Conservation (phyloP, 2,888 invertebrate genomes). For the Drosophila nigricruria region DNA sequence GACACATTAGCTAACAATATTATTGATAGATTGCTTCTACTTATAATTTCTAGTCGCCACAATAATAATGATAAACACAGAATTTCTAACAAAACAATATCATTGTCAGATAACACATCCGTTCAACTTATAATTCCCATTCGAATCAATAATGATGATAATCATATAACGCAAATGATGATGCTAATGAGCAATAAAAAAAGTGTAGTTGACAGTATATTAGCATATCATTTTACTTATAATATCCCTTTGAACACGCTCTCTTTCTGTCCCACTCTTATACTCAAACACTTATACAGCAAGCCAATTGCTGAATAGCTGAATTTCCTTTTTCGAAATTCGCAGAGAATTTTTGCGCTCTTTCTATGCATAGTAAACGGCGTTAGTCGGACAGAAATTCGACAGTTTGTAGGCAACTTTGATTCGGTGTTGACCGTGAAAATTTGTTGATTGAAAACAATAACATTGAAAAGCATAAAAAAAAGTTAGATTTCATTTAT, state of each 20-base stretch:
- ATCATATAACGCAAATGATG: background rate
- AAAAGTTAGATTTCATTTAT: too few species aligned
- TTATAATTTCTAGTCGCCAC: background rate
- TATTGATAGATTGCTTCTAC: background rate
- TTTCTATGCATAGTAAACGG: background rate
- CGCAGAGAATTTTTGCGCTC: background rate
- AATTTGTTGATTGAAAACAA: slow-evolving; percentile 16
- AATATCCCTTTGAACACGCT: background rate
- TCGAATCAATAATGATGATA: background rate
- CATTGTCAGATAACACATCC: background rate
- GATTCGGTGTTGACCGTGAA: slow-evolving; percentile 57
- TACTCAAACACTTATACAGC: slow-evolving; percentile 16
- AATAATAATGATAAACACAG: background rate
- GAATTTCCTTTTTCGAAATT: slow-evolving; percentile 30
- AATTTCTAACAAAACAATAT: background rate
- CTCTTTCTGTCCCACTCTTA: slow-evolving; percentile 21
- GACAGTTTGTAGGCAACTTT: slow-evolving; percentile 38
- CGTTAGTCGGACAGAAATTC: background rate
- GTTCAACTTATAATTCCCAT: background rate
- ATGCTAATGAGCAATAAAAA: background rate
- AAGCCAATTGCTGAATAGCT: slow-evolving; percentile 22
- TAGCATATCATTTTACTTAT: background rate
- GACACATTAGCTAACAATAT: background rate
- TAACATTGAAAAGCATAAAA: background rate
- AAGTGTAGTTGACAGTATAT: background rate